phyloP scores from a whole-genome alignment of 2,797 vertebrate genomes.

The Odontamblyopus rebecca region DNA sequence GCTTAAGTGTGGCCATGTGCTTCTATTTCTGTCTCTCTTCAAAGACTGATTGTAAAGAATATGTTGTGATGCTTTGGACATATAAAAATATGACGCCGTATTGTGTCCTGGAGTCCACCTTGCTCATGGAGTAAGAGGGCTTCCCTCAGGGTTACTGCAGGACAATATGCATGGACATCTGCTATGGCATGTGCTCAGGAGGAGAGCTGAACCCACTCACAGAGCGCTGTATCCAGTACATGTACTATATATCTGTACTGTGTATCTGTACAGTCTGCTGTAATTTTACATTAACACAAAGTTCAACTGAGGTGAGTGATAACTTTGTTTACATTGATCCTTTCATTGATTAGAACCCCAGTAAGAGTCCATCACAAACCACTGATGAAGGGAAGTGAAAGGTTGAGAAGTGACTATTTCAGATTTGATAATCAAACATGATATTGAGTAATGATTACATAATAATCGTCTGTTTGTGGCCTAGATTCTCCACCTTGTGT shows the following conservation, averaged over 20 bases:
- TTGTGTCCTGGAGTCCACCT: not conserved
- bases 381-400: not conserved
- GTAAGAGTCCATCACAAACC: not conserved
- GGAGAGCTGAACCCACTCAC: too few relatives aligned
- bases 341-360: not conserved
- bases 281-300: not conserved
- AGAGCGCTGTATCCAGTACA: too few relatives aligned
- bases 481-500: conserved; percentile 7
- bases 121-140: not conserved
- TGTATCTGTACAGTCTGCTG: not conserved
- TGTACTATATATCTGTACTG: not conserved
- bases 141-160: conserved; percentile 7
- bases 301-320: not conserved
- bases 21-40: not conserved
- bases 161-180: not conserved
- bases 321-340: not conserved
- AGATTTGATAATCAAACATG: not conserved
- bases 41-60: not conserved
- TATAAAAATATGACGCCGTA: not conserved
- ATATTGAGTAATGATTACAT: conserved; percentile 14
- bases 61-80: not conserved
- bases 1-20: not conserved
- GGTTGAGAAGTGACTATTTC: not conserved
- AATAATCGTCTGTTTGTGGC: not conserved
- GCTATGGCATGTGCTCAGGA: not conserved